Evolutionary conservation across 2,888 invertebrate genomes (phyloP), one percentile per base, ranked within the genome.

Genomic region (Coremacera marginata): DNA sequence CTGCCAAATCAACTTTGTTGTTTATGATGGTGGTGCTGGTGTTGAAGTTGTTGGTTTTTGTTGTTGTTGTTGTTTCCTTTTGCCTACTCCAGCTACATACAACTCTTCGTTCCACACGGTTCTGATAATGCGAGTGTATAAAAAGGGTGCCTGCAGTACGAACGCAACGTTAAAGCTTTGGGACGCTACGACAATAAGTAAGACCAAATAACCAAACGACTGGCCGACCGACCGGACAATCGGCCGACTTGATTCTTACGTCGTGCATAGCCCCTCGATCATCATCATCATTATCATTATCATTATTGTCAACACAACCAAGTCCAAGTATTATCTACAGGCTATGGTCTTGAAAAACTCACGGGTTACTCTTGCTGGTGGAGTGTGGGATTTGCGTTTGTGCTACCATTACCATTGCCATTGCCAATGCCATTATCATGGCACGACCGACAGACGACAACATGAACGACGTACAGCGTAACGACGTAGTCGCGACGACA

Each of bases 391-490:
- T 14, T n/a, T 22, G 9, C 19, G 14, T 27, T 60, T 37, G 34
- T n/a, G 27, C 16, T 16, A 22, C 22, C 34, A 49, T n/a, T 14
- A 51, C 14, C 25, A 44, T n/a, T 62, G n/a, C 70, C 76, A 76
- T 70, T 76, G 70, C 76, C 76, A 76, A 76, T 76, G 76, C 76
- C 76, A 70, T 62, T 70, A 75, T 67, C 75, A 75, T 49, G 57
- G 57, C 62, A 70, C 63, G 51, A 49, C 51, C 14, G 25, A 55
- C 55, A 34, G 34, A 57, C 68, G 67, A 57, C 57, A 67, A 67
- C 75, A 27, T 25, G 25, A 57, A 16, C 44, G 51, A 60, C 62
- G 49, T 75, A 37, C 52, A 37, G 49, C 37, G 67, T 77, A 31
- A 9, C 55, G 55, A 51, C 70, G 25, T 52, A 51, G 70, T 27